Base-by-base conservation (phyloP, 2,113 vertebrate genomes). In the Leptocoma aspasia region DNA sequence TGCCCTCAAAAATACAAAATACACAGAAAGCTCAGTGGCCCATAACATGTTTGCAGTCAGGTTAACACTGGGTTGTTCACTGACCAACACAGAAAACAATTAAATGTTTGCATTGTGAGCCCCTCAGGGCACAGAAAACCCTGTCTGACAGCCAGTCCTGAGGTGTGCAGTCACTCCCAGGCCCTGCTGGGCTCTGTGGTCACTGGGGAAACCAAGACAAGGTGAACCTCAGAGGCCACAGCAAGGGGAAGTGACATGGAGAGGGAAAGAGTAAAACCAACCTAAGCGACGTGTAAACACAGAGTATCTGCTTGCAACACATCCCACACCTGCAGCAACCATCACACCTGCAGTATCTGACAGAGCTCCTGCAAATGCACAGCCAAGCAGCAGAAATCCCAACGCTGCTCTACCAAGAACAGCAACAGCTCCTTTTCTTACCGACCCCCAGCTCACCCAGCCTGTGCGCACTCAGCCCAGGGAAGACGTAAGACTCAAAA, bases 11-110 rank as follows among this genome's bases (percentile, higher is more conserved):
- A 41, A 16, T 4, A 10, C 20, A 7, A 26, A 47, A 13, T 0
- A 11, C 20, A 39, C 4, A 8, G 44, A 26, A 44, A 49, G 61
- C 23, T 68, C 47, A 2, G 1, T 7, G 8, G 13, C 1, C 18
- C 1, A 0, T 1, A 33, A 2, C 33, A 2, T 0, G 18, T 17
- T 1, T 13, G 35, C 5, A 57, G 72, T 0, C 4, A 5, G 26
- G 60, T 16, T 47, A 35, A 28, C 68, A 57, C 83, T 17, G 68
- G 20, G 11, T 0, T 4, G 21, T 8, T 59, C 54, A 10, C 28
- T 10, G 7, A 7, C 39, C 90, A 52, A 11, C 31, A 12, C 4
- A n/a, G 17, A 12, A 17, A 33, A 10, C 10, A 13, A 19, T 0
- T 5, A 6, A 6, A 18, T 22, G 42, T 44, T 16, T 24, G n/a